Conservation (phyloP, 2,797 vertebrate genomes). For the Mormyrus hasselquistii region DNA sequence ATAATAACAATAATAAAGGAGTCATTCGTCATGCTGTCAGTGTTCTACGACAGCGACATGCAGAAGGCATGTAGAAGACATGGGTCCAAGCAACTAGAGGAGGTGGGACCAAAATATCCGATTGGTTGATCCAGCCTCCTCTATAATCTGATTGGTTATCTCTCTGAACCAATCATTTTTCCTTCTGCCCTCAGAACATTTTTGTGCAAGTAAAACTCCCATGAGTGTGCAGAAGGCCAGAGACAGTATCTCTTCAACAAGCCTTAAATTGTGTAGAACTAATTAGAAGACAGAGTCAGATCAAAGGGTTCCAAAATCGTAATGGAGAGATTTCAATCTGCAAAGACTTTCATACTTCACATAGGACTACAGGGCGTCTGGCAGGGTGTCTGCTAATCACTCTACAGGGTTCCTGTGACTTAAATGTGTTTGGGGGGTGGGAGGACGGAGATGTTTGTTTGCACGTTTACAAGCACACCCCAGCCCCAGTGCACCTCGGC, state of each 20-base stretch:
- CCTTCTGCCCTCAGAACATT: neutral
- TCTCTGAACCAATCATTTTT: neutral
- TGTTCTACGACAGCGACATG: neutral
- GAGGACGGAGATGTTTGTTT: neutral
- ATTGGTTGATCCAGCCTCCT: neutral
- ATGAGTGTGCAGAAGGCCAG: neutral
- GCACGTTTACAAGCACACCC: neutral
- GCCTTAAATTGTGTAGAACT: neutral
- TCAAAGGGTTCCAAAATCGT: neutral
- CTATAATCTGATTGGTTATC: neutral
- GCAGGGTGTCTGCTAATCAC: neutral
- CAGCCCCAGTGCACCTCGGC: neutral
- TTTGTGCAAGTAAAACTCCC: neutral
- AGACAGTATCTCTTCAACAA: neutral
- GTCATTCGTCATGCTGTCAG: neutral
- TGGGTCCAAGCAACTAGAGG: neutral
- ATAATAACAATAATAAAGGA: neutral
- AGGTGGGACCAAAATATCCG: neutral
- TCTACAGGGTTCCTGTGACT: neutral
- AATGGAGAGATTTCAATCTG: neutral
- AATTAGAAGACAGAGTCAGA: neutral
- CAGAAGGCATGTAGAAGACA: neutral
- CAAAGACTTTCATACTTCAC: slow-evolving; percentile 2
- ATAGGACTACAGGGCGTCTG: neutral
- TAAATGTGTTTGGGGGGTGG: neutral